phyloP scores from a whole-genome alignment of 2,797 vertebrate species.

The Pelobates cultripes region DNA sequence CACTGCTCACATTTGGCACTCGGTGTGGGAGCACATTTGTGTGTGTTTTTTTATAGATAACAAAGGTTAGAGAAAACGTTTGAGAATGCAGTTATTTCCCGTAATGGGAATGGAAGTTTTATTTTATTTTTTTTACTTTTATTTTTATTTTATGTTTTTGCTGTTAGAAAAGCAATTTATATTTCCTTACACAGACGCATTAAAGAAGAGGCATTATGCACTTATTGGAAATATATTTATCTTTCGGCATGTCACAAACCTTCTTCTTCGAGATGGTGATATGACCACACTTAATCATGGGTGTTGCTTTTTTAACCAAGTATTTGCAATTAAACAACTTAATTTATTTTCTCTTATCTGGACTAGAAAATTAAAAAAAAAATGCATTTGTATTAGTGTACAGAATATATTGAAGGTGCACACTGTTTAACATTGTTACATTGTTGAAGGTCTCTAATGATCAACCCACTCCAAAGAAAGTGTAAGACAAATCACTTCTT shows the following conservation, averaged over 20 bases:
- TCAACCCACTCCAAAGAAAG: too few species aligned
- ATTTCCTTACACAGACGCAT: constrained; percentile 39
- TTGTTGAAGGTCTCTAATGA: too few species aligned
- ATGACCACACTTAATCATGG: neutral
- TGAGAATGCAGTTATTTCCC: constrained; percentile 45
- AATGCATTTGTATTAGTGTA: too few species aligned
- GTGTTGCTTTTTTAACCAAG: too few species aligned
- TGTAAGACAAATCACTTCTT: too few species aligned
- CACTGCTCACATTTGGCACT: constrained; percentile 45
- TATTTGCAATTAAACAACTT: too few species aligned
- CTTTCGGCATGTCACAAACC: neutral
- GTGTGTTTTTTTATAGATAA: constrained; percentile 50
- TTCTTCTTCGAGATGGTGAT: neutral
- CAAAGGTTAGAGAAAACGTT: constrained; percentile 39
- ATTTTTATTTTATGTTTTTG: constrained; percentile 14
- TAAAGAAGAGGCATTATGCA: constrained; percentile 46
- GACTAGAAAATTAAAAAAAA: too few species aligned
- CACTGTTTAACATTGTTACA: too few species aligned
- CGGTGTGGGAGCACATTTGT: constrained; percentile 39
- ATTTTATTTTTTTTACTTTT: neutral
- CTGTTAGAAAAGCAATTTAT: constrained; percentile 52
- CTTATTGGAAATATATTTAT: constrained; percentile 21
- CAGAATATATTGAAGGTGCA: too few species aligned
- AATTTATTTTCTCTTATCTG: too few species aligned
- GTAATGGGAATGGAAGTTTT: constrained; percentile 47